These are phyloP conservation scores for Centrocercus urophasianus DNA, from an alignment of 2,113 vertebrate species.

Conservation along the genomic window DNA sequence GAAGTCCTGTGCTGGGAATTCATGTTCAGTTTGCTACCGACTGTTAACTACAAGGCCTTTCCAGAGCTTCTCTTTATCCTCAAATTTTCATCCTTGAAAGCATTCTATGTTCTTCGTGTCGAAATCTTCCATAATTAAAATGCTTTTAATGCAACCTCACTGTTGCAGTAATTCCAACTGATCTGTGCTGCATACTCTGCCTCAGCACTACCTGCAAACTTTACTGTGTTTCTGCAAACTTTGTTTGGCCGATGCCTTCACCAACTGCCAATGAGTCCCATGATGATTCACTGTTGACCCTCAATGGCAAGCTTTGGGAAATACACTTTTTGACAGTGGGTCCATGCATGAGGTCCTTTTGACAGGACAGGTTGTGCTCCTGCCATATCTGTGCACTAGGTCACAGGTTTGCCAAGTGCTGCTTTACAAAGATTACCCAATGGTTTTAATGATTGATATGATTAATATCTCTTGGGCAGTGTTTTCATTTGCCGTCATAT, in stretches of 20 bases:
- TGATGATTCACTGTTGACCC: rapidly evolving
- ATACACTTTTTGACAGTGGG: background rate
- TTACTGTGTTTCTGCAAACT: background rate
- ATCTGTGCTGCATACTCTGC: background rate
- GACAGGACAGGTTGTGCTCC: rapidly evolving
- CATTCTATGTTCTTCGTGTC: background rate
- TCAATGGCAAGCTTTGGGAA: rapidly evolving
- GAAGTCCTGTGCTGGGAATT: background rate
- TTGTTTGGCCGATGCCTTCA: background rate
- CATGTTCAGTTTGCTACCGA: background rate
- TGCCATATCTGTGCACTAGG: background rate
- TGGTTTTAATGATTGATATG: background rate
- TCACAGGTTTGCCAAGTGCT: rapidly evolving
- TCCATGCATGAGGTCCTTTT: rapidly evolving
- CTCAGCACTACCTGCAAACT: background rate
- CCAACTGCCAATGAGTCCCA: rapidly evolving
- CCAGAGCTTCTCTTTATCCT: background rate
- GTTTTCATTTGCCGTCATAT: background rate
- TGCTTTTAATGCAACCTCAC: rapidly evolving
- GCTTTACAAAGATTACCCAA: background rate
- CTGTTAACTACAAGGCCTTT: background rate
- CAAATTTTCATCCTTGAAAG: background rate
- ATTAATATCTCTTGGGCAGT: background rate
- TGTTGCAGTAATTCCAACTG: background rate
- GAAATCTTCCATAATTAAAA: background rate